A percentile compares a stretch with the other conserved stretches of the same genome.
phyloP scores from a whole-genome alignment of 2,113 vertebrate species.

The Caretta caretta region DNA sequence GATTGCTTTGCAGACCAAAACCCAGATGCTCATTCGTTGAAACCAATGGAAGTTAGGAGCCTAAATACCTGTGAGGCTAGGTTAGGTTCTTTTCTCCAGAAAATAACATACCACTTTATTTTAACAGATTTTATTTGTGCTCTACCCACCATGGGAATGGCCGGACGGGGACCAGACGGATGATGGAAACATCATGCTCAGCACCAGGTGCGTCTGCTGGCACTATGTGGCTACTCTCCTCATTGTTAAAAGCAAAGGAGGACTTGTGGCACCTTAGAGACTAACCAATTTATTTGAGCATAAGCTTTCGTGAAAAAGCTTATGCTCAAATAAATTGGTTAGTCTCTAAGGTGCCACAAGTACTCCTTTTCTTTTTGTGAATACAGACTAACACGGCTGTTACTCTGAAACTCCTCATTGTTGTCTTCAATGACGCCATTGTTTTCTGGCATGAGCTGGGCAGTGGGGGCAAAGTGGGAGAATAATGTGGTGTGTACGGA shows the following conservation, averaged over 20 bases:
- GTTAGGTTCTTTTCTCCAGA: no score
- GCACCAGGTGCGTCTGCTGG: conserved; percentile 89
- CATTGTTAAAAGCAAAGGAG: conserved; percentile 31
- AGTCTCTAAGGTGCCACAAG: no score
- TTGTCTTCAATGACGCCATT: conserved; percentile 52
- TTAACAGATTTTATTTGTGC: conserved; percentile 84
- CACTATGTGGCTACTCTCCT: conserved; percentile 78
- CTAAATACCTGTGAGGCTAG: neutral
- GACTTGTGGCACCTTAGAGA: no score
- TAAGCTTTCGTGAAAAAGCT: no score
- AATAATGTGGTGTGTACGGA: neutral
- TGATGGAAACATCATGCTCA: conserved; percentile 83
- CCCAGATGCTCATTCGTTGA: neutral
- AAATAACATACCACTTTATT: neutral
- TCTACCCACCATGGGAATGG: conserved; percentile 77
- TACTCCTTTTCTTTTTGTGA: no score
- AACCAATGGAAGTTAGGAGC: neutral
- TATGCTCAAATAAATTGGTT: no score
- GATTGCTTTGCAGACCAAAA: neutral
- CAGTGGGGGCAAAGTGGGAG: no score
- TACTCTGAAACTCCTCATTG: conserved; percentile 52
- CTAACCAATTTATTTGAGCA: no score
- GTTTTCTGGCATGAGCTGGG: conserved; percentile 79
- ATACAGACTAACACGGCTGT: no score
- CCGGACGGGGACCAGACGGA: conserved; percentile 69